phyloP scores from a whole-genome alignment of 2,888 invertebrate species.

The Pheosia tremula region DNA sequence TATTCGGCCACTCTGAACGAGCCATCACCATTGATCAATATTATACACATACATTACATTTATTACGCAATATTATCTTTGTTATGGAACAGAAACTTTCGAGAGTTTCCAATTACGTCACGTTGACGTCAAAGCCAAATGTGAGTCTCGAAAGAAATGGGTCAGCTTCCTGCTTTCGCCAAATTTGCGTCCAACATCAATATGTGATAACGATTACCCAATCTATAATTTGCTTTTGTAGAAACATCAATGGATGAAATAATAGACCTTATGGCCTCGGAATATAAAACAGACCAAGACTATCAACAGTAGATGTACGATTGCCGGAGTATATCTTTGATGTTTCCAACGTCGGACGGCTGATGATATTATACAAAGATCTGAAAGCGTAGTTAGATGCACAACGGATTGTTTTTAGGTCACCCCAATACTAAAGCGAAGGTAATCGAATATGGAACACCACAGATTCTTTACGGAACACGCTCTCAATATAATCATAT shows the following conservation, averaged over 20 bases:
- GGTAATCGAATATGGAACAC: conserved; percentile 54
- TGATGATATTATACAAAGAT: conserved; percentile 17
- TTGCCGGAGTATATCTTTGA: conserved; percentile 22
- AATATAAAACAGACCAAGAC: conserved; percentile 5
- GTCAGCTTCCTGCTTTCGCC: conserved; percentile 68
- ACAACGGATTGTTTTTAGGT: conserved; percentile 49
- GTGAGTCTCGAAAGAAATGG: conserved; percentile 69
- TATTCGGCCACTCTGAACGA: conserved; percentile 21
- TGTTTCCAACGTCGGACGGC: conserved; percentile 14
- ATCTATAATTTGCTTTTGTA: conserved; percentile 31
- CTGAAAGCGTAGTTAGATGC: conserved; percentile 15
- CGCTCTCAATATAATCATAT: conserved; percentile 38
- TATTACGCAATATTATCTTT: conserved; percentile 61
- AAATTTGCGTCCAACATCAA: conserved; percentile 63
- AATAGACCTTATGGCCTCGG: conserved; percentile 27
- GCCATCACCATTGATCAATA: conserved; percentile 35
- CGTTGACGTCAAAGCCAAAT: conserved; percentile 70
- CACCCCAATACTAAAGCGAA: conserved; percentile 59
- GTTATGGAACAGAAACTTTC: conserved; percentile 43
- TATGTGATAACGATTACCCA: conserved; percentile 40
- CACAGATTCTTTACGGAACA: conserved; percentile 6
- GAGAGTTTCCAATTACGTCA: conserved; percentile 48
- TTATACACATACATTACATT: conserved; percentile 51
- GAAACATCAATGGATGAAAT: conserved; percentile 27
- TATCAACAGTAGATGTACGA: conserved; percentile 12